Evolutionary conservation across 1,140 invertebrate genomes (phyloP).

Genomic region (Harlomillsia oculata): DNA sequence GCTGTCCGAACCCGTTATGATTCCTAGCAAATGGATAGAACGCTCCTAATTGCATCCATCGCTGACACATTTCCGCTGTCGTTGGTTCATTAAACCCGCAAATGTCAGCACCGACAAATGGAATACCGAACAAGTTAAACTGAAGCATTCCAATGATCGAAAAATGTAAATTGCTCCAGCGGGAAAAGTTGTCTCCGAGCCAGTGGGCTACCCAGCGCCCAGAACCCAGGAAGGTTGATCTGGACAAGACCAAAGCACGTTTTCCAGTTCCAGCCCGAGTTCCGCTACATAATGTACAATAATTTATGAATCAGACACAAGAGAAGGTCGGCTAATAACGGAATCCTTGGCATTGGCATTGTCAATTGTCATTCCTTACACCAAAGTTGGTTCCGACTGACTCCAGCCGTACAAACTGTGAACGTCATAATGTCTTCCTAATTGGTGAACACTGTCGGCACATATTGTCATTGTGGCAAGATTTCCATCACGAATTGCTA

Average conservation of each 20-base stretch:
- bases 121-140: constrained; percentile 45
- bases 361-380: constrained; percentile 35
- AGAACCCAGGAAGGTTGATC: constrained; percentile 48
- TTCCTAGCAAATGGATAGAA: constrained; percentile 42
- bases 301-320: not conserved
- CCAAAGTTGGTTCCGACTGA: constrained; percentile 45
- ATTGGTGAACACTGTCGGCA: constrained; percentile 35
- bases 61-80: constrained; percentile 44
- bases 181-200: constrained; percentile 46
- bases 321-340: not conserved
- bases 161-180: constrained; percentile 44
- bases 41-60: constrained; percentile 48
- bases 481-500: constrained; percentile 7
- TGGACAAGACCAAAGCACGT: constrained; percentile 42
- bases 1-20: constrained; percentile 36
- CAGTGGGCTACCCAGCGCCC: constrained; percentile 50
- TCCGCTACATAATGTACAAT: constrained; percentile 3
- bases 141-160: constrained; percentile 41
- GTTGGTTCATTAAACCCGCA: constrained; percentile 46
- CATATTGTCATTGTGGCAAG: constrained; percentile 38
- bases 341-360: not conserved
- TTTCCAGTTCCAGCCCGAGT: constrained; percentile 42
- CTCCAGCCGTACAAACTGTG: constrained; percentile 42
- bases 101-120: constrained; percentile 48
- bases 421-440: constrained; percentile 39